Conservation (phyloP, 2,797 vertebrate species). For the Urosaurus nigricauda region DNA sequence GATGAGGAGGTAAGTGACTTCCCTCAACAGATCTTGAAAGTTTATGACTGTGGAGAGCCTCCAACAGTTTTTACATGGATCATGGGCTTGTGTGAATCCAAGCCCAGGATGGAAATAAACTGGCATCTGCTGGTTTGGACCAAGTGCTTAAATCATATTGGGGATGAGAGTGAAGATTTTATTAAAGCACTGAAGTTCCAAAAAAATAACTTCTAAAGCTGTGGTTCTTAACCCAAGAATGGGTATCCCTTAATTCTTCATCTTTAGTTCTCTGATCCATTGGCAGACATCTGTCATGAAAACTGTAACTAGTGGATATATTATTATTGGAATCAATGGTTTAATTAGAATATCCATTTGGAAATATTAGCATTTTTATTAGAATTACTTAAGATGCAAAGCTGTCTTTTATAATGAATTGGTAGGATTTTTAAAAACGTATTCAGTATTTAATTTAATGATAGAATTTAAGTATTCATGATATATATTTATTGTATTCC, state of each 20-base stretch:
- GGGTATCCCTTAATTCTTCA: not conserved
- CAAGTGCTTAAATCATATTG: not conserved
- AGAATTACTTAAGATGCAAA: conserved; percentile 17
- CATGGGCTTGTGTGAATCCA: not conserved
- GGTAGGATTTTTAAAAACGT: not conserved
- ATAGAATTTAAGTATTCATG: conserved; percentile 2
- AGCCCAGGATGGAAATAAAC: not conserved
- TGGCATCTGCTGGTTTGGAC: not conserved
- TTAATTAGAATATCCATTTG: conserved; percentile 10
- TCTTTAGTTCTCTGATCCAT: not conserved
- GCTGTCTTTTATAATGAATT: conserved; percentile 16
- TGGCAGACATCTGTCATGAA: not conserved
- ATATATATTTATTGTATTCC: not conserved
- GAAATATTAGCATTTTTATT: conserved; percentile 6
- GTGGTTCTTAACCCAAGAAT: not conserved
- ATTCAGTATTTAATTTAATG: conserved; percentile 25
- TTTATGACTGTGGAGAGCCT: not conserved
- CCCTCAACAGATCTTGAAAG: not conserved
- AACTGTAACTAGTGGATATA: not conserved
- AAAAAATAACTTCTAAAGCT: not conserved
- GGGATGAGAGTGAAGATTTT: not conserved
- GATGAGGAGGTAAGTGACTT: not conserved
- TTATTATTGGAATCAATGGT: conserved; percentile 1
- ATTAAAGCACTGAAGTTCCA: not conserved
- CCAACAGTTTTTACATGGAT: not conserved